Conservation (phyloP, 2,113 vertebrate genomes). For the Gasterosteus aculeatus region DNA sequence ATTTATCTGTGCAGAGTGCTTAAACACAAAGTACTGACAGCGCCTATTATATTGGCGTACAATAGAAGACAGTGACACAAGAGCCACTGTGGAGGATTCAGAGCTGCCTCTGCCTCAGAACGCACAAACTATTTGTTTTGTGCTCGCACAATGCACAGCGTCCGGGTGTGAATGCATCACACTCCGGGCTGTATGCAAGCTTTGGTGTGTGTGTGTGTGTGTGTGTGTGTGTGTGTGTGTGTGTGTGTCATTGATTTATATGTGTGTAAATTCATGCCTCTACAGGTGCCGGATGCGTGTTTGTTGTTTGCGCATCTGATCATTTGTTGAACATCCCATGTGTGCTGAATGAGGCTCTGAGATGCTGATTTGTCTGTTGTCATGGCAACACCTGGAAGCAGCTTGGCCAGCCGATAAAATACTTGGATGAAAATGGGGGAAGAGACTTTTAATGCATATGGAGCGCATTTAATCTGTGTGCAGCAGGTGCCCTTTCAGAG, state of each 20-base stretch:
- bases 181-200: no score
- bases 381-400: conserved; percentile 52
- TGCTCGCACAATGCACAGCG: background rate
- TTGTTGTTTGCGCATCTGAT: background rate
- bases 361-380: conserved; percentile 37
- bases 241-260: background rate
- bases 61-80: background rate
- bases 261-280: conserved; percentile 4
- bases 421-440: conserved; percentile 12
- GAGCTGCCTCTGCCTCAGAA: background rate
- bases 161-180: background rate
- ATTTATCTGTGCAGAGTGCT: background rate
- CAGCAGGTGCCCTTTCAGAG: background rate
- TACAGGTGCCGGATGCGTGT: background rate
- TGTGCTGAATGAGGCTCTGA: conserved; percentile 1
- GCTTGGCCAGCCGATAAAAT: conserved; percentile 32
- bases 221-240: background rate
- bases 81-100: background rate
- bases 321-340: conserved; percentile 12
- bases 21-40: background rate
- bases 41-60: background rate
- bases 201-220: background rate
- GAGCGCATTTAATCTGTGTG: background rate
- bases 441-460: conserved; percentile 23
- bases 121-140: background rate